phyloP scores from a whole-genome alignment of 1,140 invertebrate species.

The Drosophila pallidifrons region DNA sequence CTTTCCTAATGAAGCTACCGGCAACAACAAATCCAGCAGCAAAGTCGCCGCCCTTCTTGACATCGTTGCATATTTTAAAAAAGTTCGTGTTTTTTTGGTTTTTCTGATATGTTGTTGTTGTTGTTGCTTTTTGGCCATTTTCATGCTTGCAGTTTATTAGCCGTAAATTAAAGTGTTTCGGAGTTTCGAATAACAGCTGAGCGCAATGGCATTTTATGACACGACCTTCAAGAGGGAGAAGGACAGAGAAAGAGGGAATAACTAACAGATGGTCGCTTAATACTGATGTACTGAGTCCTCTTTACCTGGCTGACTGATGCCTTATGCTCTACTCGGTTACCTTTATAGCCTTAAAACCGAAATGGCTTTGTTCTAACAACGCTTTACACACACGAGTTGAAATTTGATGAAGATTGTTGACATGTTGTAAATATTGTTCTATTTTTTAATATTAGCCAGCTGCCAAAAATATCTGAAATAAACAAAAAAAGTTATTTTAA shows the following conservation, averaged over 20 bases:
- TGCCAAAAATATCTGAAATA: too few species aligned
- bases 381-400: too few species aligned
- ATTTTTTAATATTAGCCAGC: too few species aligned
- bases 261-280: constrained; percentile 28
- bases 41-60: constrained; percentile 25
- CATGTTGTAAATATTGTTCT: too few species aligned
- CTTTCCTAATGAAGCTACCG: constrained; percentile 70
- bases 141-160: constrained; percentile 75
- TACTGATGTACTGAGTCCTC: neutral
- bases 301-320: constrained; percentile 6
- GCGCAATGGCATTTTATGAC: constrained; percentile 63
- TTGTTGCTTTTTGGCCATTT: constrained; percentile 34
- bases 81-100: constrained; percentile 41
- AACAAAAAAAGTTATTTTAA: too few species aligned
- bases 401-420: too few species aligned
- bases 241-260: neutral
- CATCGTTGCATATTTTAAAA: constrained; percentile 78
- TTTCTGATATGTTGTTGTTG: neutral
- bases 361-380: neutral
- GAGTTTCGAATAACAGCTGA: constrained; percentile 65
- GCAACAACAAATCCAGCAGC: constrained; percentile 23
- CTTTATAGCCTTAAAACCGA: neutral
- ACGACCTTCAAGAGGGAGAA: constrained; percentile 26
- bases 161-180: constrained; percentile 66
- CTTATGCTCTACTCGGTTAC: neutral